phyloP scores from a whole-genome alignment of 2,888 invertebrate genomes.

The Brenthis ino region DNA sequence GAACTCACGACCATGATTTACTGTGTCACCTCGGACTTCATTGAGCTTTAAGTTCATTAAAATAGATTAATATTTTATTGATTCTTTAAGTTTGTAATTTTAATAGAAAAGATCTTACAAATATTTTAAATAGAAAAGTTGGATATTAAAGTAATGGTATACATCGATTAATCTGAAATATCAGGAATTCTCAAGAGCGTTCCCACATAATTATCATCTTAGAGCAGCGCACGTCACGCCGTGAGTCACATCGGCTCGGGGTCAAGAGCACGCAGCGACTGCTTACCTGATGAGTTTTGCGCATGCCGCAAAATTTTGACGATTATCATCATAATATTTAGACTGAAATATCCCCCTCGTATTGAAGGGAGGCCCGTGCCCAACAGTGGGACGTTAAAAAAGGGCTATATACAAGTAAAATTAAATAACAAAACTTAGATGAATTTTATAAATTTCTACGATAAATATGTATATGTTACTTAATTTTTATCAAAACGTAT shows the following conservation, averaged over 20 bases:
- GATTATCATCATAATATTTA: not conserved
- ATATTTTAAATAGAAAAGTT: not conserved
- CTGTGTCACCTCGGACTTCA: no score
- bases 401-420: not conserved
- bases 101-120: no score
- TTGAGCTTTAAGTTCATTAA: no score
- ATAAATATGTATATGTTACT: no score
- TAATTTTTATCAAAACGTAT: no score
- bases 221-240: slow-evolving; percentile 43
- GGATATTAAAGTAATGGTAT: slow-evolving; percentile 22
- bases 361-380: no score
- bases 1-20: no score
- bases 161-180: slow-evolving; percentile 27
- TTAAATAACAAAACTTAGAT: not conserved
- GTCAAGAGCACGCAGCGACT: slow-evolving; percentile 72
- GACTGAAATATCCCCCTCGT: not conserved
- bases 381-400: no score
- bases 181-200: slow-evolving; percentile 25
- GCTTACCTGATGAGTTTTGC: slow-evolving; percentile 65
- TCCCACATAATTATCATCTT: slow-evolving; percentile 47
- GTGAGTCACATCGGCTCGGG: slow-evolving; percentile 63
- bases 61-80: no score
- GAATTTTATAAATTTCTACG: not conserved
- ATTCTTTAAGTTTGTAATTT: no score
- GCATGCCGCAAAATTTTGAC: slow-evolving; percentile 57